These are phyloP conservation scores for Eclectus roratus DNA, from an alignment of 2,113 vertebrate species.

Conservation along the genomic window DNA sequence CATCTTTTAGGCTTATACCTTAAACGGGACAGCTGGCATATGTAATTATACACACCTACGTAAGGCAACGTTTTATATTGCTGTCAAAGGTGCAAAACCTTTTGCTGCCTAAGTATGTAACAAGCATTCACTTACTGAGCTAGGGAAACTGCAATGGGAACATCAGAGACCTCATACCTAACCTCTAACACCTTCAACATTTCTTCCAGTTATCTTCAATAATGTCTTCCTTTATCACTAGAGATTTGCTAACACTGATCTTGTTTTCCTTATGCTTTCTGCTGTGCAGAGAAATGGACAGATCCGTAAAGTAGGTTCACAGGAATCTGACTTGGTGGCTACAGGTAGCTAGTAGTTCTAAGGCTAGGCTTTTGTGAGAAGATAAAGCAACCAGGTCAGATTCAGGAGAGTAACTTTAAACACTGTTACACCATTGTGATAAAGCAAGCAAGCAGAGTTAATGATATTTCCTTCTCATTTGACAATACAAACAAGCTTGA, in stretches of 20 bases:
- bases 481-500: neutral
- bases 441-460: neutral
- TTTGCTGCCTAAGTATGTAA: neutral
- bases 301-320: fast-evolving
- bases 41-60: neutral
- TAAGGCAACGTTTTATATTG: neutral
- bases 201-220: neutral
- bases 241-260: neutral
- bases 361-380: neutral
- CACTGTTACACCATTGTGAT: neutral
- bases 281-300: neutral
- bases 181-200: neutral
- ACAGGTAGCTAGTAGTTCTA: neutral
- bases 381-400: neutral
- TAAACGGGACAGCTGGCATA: neutral
- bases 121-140: neutral
- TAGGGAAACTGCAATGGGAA: neutral
- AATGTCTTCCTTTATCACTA: neutral
- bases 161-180: neutral
- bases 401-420: neutral
- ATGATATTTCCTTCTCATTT: neutral
- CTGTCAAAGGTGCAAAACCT: neutral
- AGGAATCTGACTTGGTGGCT: neutral
- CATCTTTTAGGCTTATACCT: neutral
- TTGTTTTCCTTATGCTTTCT: neutral